Evolutionary conservation across 1,140 invertebrate genomes (phyloP).

Genomic region (Limonius californicus): DNA sequence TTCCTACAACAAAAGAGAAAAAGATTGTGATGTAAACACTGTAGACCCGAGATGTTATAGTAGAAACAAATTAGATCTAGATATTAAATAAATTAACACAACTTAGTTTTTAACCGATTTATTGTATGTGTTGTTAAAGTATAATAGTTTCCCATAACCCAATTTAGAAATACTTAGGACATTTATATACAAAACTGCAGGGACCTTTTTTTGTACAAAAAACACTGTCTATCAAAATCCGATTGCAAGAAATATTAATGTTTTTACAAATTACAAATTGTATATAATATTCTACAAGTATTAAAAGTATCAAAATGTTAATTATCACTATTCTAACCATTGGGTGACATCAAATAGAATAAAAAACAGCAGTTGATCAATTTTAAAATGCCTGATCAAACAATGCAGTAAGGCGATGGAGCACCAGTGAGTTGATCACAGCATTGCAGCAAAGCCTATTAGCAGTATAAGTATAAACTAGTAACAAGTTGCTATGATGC

Average conservation of each 20-base stretch:
- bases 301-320: slow-evolving; percentile 10
- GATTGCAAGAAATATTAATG: background rate
- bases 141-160: slow-evolving; percentile 15
- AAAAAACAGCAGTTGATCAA: background rate
- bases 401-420: too few species aligned
- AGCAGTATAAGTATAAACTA: too few species aligned
- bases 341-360: background rate
- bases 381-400: background rate
- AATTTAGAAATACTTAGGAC: slow-evolving; percentile 3
- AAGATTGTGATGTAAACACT: too few species aligned
- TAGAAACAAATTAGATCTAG: too few species aligned
- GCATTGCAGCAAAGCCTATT: background rate
- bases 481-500: too few species aligned
- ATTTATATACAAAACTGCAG: slow-evolving; percentile 3
- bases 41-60: too few species aligned
- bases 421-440: background rate
- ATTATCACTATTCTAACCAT: background rate
- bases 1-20: too few species aligned
- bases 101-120: background rate
- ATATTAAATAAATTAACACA: too few species aligned
- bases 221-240: slow-evolving; percentile 2
- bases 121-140: slow-evolving; percentile 10
- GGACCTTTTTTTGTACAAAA: slow-evolving; percentile 13
- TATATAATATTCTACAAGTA: slow-evolving; percentile 13
- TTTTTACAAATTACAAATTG: slow-evolving; percentile 11